Base-by-base conservation (phyloP, 2,113 vertebrate species). In the Gasterosteus aculeatus region DNA sequence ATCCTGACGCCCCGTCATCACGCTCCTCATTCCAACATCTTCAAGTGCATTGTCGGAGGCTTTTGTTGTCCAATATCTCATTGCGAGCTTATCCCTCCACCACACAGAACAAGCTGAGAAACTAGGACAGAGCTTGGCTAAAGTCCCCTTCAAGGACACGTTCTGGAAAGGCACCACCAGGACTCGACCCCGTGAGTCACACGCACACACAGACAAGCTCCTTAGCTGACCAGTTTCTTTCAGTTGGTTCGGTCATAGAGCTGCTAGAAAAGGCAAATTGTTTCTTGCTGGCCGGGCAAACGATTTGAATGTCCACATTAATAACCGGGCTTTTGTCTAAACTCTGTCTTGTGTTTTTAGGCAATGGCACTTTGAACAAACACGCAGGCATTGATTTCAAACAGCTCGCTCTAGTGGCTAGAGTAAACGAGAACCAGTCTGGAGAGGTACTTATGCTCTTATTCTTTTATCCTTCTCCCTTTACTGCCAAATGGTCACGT, bases 91-190 rank as follows among this genome's bases (percentile, higher is more conserved):
- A 0, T 42, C 8, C 41, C 7, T 74, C n/a, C 9, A 53, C 16
- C 42, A 1, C 42, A 4, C 79, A 99, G 98, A 99, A 80, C 95
- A 95, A 0, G 97, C 97, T 0, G 97, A 99, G 91, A 99, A 99
- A 89, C 80, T 97, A 91, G 98, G 98, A 69, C 98, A 99, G 90
- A 98, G 84, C 86, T 94, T 99, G 88, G 94, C 93, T 65, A 96
- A 96, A 91, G 95, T 99, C 78, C 97, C 97, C 82, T 99, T 97
- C 92, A 98, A 98, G 91, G 98, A 99, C 75, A 95, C 95, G 0
- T 99, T 98, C 91, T 99, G 98, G 98, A 99, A 99, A 91, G 98
- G 98, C 89, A 99, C 97, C 0, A 98, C 97, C n/a, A 96, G 98
- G 80, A 99, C 98, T 0, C 94, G 98, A 41, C 97, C 98, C 58